These are phyloP conservation scores for Chrysolophus pictus DNA, from an alignment of 2,797 vertebrate species.

Conservation along the genomic window DNA sequence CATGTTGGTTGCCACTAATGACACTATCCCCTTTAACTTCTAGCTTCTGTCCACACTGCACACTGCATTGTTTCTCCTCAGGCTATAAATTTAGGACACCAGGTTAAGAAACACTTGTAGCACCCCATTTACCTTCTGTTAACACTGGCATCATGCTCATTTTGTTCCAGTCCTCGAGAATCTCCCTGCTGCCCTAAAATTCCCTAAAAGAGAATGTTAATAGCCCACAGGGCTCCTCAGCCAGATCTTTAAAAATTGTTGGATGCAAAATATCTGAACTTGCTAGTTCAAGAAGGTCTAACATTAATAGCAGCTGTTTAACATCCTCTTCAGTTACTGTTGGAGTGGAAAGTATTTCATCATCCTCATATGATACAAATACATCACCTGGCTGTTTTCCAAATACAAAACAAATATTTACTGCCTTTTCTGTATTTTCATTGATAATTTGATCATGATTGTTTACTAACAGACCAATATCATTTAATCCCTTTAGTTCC, in stretches of 20 bases:
- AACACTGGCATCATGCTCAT: neutral
- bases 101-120: neutral
- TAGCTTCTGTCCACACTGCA: neutral
- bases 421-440: slow-evolving; percentile 13
- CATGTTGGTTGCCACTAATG: slow-evolving; percentile 41
- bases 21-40: neutral
- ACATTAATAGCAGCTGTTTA: slow-evolving; percentile 69
- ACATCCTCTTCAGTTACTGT: slow-evolving; percentile 60
- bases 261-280: slow-evolving; percentile 52
- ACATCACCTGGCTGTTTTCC: slow-evolving; percentile 47
- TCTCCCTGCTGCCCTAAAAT: neutral
- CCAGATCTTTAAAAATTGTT: slow-evolving; percentile 42
- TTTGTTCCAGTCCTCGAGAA: neutral
- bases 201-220: neutral
- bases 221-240: slow-evolving; percentile 40
- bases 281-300: slow-evolving; percentile 51
- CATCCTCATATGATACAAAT: slow-evolving; percentile 64
- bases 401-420: slow-evolving; percentile 53
- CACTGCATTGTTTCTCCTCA: neutral
- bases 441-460: slow-evolving; percentile 14
- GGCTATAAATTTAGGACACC: neutral
- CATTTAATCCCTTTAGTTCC: neutral
- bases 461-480: neutral
- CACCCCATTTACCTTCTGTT: neutral
- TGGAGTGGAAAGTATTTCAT: slow-evolving; percentile 68